phyloP scores from a whole-genome alignment of 35 echinoderm and acorn worm species.

The Stichopus chloronotus region DNA sequence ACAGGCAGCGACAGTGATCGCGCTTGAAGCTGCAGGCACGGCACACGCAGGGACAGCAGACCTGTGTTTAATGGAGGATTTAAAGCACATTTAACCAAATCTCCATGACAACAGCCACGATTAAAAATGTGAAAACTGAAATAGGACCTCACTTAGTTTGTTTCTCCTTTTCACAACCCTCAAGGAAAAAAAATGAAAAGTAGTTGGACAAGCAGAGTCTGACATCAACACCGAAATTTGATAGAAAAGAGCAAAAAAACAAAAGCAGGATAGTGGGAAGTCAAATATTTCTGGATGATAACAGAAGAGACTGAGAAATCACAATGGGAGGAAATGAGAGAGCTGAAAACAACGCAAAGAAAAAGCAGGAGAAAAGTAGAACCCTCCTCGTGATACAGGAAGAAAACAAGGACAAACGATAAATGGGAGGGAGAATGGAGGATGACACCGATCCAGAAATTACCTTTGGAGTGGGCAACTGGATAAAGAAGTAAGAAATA shows the following conservation, averaged over 20 bases:
- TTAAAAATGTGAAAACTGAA: constrained; percentile 1
- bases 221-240: neutral
- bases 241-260: neutral
- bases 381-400: neutral
- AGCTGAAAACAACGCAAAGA: neutral
- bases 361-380: constrained; percentile 5
- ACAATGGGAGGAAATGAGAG: neutral
- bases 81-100: constrained; percentile 2
- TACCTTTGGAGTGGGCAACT: constrained; percentile 50
- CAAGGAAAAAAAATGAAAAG: neutral
- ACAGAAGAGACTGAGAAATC: neutral
- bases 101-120: neutral
- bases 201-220: neutral
- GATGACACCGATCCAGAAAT: constrained; percentile 11
- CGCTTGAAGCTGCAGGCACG: neutral
- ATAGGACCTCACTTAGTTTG: neutral
- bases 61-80: neutral
- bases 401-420: neutral
- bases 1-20: neutral
- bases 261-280: neutral
- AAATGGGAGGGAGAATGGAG: neutral
- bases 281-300: neutral
- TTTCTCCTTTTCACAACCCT: neutral
- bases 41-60: neutral
- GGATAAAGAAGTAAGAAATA: constrained; percentile 42